Evolutionary conservation across 2,797 vertebrate genomes (phyloP).

Genomic region (Erpetoichthys calabaricus): DNA sequence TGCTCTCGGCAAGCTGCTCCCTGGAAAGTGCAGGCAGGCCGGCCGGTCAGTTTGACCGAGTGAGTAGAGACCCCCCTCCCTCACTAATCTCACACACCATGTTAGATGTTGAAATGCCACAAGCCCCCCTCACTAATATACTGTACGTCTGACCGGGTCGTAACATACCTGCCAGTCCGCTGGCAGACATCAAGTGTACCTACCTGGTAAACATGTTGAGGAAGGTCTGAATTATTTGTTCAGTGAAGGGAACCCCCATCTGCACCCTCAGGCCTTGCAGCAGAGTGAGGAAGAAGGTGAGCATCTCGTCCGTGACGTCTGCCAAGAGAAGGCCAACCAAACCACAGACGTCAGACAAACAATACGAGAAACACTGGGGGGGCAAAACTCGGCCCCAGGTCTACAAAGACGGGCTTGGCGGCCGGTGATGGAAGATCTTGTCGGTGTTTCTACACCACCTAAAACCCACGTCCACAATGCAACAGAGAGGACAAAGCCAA

Average conservation of each 20-base stretch:
- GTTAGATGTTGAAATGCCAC: not conserved
- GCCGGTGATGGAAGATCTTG: not conserved
- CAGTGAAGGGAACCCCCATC: conserved; percentile 94
- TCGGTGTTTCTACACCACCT: too few relatives aligned
- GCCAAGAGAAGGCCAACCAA: conserved; percentile 12
- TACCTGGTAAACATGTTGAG: conserved; percentile 95
- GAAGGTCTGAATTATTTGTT: conserved; percentile 95
- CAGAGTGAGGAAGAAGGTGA: conserved; percentile 92
- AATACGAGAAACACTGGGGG: not conserved
- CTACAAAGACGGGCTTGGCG: too few relatives aligned
- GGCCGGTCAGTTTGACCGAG: not conserved
- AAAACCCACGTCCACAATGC: too few relatives aligned
- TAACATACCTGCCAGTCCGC: not conserved
- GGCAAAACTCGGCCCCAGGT: too few relatives aligned
- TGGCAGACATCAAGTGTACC: not conserved
- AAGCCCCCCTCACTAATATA: not conserved
- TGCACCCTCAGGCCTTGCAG: conserved; percentile 91
- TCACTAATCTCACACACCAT: not conserved
- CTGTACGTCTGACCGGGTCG: not conserved
- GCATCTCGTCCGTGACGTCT: conserved; percentile 94
- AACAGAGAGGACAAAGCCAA: too few relatives aligned
- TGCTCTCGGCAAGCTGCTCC: conserved; percentile 89
- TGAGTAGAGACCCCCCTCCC: not conserved
- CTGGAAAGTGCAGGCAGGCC: conserved; percentile 28
- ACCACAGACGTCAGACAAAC: not conserved